Evolutionary conservation across 2,888 invertebrate genomes (phyloP).

Genomic region (Nomada hirtipes): DNA sequence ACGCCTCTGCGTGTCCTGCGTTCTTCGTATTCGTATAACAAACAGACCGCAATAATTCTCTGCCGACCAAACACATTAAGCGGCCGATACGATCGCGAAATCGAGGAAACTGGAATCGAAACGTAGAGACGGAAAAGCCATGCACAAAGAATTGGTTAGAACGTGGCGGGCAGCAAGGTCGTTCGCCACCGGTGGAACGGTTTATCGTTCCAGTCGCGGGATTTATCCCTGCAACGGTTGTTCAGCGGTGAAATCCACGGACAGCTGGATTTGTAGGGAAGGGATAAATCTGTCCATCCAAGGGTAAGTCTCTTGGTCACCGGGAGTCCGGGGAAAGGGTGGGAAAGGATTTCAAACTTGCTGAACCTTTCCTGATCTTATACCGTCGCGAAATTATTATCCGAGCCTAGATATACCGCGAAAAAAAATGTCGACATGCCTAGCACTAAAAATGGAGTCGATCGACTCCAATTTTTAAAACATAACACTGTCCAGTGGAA

Average conservation of each 20-base stretch:
- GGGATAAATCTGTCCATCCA: constrained; percentile 68
- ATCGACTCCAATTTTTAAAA: constrained; percentile 21
- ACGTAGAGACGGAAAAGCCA: constrained; percentile 28
- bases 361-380: neutral
- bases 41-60: neutral
- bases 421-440: neutral
- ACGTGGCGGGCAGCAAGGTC: constrained; percentile 26
- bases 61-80: neutral
- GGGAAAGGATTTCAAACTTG: constrained; percentile 10
- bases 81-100: neutral
- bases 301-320: constrained; percentile 17
- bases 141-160: neutral
- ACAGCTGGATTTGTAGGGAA: constrained; percentile 74
- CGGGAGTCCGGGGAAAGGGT: neutral
- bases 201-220: constrained; percentile 58
- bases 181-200: constrained; percentile 44
- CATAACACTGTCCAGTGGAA: neutral
- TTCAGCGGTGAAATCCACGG: constrained; percentile 68
- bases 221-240: constrained; percentile 64
- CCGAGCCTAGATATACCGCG: neutral
- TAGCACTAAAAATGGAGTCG: constrained; percentile 25
- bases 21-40: neutral
- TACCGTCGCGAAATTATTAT: constrained; percentile 22
- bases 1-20: no score
- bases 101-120: constrained; percentile 45